Conservation (phyloP, 2,113 vertebrate genomes). For the Oreochromis spilurus region DNA sequence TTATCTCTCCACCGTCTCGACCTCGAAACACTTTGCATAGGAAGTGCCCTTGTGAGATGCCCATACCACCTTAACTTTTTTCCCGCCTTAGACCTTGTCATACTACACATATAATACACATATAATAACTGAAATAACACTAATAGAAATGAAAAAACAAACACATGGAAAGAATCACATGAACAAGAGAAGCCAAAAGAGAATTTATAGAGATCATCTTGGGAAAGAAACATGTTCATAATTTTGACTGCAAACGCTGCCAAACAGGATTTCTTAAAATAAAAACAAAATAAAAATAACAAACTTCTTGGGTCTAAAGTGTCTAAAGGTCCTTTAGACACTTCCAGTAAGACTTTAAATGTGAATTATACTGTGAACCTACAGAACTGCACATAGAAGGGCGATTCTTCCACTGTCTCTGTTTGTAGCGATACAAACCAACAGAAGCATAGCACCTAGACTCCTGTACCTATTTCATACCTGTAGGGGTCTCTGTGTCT, state of each 20-base stretch:
- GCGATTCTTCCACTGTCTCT: neutral
- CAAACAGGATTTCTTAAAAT: neutral
- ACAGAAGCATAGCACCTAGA: neutral
- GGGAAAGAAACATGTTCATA: neutral
- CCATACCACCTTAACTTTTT: neutral
- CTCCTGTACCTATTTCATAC: neutral
- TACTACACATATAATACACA: neutral
- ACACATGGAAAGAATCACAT: neutral
- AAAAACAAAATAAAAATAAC: neutral
- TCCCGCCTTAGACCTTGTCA: neutral
- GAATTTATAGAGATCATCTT: accelerated
- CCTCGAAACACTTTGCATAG: neutral
- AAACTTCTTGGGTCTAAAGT: neutral
- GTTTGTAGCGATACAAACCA: neutral
- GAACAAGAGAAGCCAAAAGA: neutral
- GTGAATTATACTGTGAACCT: neutral
- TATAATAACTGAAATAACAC: neutral
- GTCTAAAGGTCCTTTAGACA: neutral
- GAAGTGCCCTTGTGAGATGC: neutral
- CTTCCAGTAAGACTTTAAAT: neutral
- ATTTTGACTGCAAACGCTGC: neutral
- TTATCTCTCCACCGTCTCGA: neutral
- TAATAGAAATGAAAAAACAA: neutral
- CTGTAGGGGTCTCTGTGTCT: neutral
- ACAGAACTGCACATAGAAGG: neutral